A percentile compares a stretch with the other conserved stretches of the same genome.
These are phyloP conservation scores for Polypterus bichir DNA, from an alignment of 2,113 vertebrate genomes.

Conservation along the genomic window DNA sequence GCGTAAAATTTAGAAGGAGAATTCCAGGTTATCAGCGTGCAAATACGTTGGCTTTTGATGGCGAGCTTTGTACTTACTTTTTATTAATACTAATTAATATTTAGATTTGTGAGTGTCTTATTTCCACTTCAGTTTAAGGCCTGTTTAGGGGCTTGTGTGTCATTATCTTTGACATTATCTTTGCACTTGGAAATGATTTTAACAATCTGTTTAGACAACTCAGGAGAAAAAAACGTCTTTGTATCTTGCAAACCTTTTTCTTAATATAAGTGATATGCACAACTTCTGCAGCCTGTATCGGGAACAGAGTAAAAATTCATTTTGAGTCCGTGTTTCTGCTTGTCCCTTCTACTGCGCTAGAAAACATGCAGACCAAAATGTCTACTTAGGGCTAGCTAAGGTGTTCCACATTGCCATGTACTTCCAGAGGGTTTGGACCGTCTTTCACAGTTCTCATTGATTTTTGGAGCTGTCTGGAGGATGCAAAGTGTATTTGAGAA, in stretches of 20 bases:
- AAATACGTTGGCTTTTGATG: too few species aligned
- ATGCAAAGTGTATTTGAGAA: too few species aligned
- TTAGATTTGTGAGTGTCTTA: constrained; percentile 4
- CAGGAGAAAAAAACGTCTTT: constrained; percentile 18
- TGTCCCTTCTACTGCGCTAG: constrained; percentile 1
- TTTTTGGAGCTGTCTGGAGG: too few species aligned
- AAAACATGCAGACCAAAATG: constrained; percentile 10
- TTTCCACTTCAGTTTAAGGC: constrained; percentile 1
- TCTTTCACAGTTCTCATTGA: too few species aligned
- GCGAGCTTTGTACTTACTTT: neutral
- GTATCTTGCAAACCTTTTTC: constrained; percentile 3
- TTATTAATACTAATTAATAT: neutral
- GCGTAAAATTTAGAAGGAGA: too few species aligned
- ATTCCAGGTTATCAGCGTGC: too few species aligned
- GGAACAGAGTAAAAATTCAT: neutral
- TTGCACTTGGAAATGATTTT: constrained; percentile 19
- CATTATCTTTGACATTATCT: constrained; percentile 10
- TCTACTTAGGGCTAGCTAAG: constrained; percentile 4
- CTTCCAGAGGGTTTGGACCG: neutral
- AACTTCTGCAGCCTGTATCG: neutral
- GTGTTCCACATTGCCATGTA: constrained; percentile 1
- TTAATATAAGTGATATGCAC: constrained; percentile 5
- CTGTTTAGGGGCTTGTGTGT: constrained; percentile 3
- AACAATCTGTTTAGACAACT: constrained; percentile 15
- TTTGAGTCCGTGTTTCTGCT: neutral